These are phyloP conservation scores for Ommatoiulus sabulosus DNA, from an alignment of 2,888 invertebrate genomes.

Conservation along the genomic window DNA sequence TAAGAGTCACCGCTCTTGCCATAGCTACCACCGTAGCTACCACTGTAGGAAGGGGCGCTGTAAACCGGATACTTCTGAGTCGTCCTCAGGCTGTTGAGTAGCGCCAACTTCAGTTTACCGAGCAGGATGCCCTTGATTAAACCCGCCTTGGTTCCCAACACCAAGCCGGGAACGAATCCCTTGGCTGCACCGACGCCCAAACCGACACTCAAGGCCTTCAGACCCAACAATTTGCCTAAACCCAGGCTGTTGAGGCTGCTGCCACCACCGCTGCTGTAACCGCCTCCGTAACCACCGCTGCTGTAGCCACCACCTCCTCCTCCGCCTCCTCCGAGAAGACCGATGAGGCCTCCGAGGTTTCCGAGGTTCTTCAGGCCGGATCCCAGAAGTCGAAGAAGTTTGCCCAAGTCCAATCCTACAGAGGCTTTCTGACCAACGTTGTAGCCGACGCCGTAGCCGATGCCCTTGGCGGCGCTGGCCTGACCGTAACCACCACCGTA, in stretches of 20 bases:
- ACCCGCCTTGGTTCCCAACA: conserved; percentile 26
- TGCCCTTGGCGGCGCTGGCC: conserved; percentile 38
- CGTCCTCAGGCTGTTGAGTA: background rate
- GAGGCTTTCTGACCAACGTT: background rate
- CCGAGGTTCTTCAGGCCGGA: conserved; percentile 42
- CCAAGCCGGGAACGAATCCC: conserved; percentile 3
- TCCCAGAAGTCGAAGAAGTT: conserved; percentile 35
- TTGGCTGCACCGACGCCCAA: conserved; percentile 44
- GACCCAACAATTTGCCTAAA: background rate
- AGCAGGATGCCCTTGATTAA: conserved; percentile 47
- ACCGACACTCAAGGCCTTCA: conserved; percentile 44
- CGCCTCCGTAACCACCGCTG: background rate
- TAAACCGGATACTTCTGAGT: background rate
- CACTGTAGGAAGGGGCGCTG: background rate
- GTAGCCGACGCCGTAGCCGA: conserved; percentile 49
- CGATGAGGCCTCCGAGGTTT: conserved; percentile 20
- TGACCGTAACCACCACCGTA: conserved; percentile 47
- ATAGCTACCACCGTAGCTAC: background rate
- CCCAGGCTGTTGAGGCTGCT: background rate
- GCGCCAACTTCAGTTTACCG: conserved; percentile 27
- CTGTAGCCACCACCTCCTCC: background rate
- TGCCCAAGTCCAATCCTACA: conserved; percentile 45
- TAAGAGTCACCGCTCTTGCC: background rate
- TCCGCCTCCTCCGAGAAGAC: conserved; percentile 37
- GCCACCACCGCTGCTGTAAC: background rate